phyloP scores from a whole-genome alignment of 2,113 vertebrate species.

The Poecile atricapillus region DNA sequence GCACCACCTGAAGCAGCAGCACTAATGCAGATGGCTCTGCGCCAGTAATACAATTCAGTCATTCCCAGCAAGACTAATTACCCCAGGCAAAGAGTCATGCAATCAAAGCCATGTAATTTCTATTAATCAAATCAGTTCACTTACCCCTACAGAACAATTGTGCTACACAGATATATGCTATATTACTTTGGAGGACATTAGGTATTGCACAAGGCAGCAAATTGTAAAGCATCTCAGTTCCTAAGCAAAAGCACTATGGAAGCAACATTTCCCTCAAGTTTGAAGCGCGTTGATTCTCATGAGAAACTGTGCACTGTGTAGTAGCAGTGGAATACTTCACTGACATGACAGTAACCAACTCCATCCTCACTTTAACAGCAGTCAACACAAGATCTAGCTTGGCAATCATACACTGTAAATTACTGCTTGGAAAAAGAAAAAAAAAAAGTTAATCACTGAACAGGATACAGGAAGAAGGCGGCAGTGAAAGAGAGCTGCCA shows the following conservation, averaged over 20 bases:
- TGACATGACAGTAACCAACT: background rate
- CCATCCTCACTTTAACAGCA: background rate
- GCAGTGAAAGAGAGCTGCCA: background rate
- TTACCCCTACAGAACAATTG: background rate
- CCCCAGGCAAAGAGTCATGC: background rate
- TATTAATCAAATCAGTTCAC: slow-evolving; percentile 15
- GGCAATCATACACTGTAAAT: background rate
- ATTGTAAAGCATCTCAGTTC: background rate
- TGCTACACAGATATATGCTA: background rate
- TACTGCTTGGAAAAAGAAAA: background rate
- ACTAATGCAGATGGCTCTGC: background rate
- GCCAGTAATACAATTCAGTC: background rate
- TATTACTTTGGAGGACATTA: background rate
- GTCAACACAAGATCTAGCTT: background rate
- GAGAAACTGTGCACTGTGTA: background rate
- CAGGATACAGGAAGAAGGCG: background rate
- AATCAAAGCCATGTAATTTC: background rate
- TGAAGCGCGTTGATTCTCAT: background rate
- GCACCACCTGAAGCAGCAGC: slow-evolving; percentile 2
- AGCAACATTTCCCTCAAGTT: background rate
- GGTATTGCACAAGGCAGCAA: background rate
- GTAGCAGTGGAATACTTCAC: background rate
- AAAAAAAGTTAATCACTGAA: background rate
- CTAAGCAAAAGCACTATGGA: background rate
- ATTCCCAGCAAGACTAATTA: slow-evolving; percentile 41